A percentile compares a stretch with the other conserved stretches of the same genome.
Conservation (phyloP, 2,113 vertebrate genomes). For the Alces alces region DNA sequence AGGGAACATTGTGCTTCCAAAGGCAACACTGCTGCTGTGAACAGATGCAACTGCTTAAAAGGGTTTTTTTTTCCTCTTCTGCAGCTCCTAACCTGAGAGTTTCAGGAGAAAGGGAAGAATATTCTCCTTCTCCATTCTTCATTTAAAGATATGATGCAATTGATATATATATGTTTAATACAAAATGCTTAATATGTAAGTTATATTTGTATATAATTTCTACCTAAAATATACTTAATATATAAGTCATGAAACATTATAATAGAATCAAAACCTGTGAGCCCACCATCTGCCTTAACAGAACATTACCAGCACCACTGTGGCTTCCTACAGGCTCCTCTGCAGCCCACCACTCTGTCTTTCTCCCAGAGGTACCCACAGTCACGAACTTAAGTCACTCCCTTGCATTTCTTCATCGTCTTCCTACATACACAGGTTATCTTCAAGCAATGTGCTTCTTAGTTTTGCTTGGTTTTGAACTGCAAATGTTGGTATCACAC, state of each 20-base stretch:
- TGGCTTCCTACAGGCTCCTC: background rate
- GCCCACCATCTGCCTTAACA: background rate
- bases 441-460: background rate
- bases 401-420: background rate
- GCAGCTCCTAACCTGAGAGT: background rate
- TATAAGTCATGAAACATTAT: background rate
- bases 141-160: background rate
- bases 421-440: background rate
- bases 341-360: background rate
- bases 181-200: conserved; percentile 14
- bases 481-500: background rate
- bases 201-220: background rate
- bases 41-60: background rate
- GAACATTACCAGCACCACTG: background rate
- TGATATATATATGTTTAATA: background rate
- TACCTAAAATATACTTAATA: background rate
- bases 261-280: background rate
- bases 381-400: background rate
- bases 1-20: background rate
- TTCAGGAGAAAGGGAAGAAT: background rate
- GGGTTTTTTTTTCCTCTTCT: background rate
- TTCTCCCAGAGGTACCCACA: background rate
- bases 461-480: background rate
- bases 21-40: background rate
- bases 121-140: background rate